Evolutionary conservation across 2,797 vertebrate species (phyloP).

Genomic region (Acestrorhynchus altus): DNA sequence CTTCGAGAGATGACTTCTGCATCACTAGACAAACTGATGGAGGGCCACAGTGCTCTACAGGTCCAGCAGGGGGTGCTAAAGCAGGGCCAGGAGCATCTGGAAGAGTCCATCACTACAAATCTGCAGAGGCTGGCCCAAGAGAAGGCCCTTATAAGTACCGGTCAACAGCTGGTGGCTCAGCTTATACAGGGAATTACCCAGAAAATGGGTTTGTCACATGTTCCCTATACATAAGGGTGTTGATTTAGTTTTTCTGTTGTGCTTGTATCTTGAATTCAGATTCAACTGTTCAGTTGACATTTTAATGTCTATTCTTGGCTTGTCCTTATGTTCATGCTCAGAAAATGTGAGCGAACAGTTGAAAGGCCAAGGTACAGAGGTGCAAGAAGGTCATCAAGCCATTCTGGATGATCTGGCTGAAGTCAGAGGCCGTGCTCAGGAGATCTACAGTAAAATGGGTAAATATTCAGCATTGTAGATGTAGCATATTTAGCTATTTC

Average conservation of each 20-base stretch:
- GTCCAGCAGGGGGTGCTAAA: slow-evolving; percentile 71
- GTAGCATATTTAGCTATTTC: too few relatives aligned
- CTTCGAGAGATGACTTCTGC: slow-evolving; percentile 79
- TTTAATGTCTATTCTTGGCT: not conserved
- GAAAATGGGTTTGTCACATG: slow-evolving; percentile 74
- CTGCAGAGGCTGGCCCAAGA: slow-evolving; percentile 75
- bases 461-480: not conserved
- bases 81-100: slow-evolving; percentile 75
- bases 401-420: slow-evolving; percentile 74
- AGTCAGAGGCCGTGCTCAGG: slow-evolving; percentile 76
- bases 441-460: slow-evolving; percentile 86
- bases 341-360: slow-evolving; percentile 77
- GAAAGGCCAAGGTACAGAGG: slow-evolving; percentile 71
- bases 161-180: slow-evolving; percentile 76
- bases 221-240: too few relatives aligned
- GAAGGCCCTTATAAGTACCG: slow-evolving; percentile 77
- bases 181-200: slow-evolving; percentile 77
- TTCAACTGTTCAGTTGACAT: not conserved
- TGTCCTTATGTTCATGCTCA: slow-evolving; percentile 51
- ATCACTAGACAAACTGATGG: slow-evolving; percentile 79
- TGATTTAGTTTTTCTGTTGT: not conserved
- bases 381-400: slow-evolving; percentile 69
- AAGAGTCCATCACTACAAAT: slow-evolving; percentile 72
- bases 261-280: not conserved
- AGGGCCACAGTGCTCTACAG: slow-evolving; percentile 77